A percentile compares a stretch with the other conserved stretches of the same genome.
Evolutionary conservation across 2,888 invertebrate species (phyloP).

Genomic region (Dryomyza anilis): DNA sequence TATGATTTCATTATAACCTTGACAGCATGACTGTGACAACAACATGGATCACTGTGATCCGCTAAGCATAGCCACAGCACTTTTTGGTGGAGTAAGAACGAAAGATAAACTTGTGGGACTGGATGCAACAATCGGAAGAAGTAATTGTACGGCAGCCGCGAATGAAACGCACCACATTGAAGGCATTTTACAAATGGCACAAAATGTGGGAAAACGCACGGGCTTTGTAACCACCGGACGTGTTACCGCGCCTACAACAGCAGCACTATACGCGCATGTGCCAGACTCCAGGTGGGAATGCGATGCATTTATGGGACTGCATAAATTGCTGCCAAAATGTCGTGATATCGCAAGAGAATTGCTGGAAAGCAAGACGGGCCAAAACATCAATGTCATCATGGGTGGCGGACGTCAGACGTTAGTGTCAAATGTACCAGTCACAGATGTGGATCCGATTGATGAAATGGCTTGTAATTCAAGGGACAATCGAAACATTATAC

Average conservation of each 20-base stretch:
- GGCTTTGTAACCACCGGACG: conserved; percentile 87
- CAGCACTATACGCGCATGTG: conserved; percentile 74
- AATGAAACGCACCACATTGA: conserved; percentile 64
- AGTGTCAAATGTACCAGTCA: conserved; percentile 64
- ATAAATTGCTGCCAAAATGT: conserved; percentile 61
- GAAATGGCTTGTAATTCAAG: conserved; percentile 69
- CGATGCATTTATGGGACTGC: conserved; percentile 69
- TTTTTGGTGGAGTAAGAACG: conserved; percentile 79
- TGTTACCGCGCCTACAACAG: conserved; percentile 84
- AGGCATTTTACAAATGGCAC: conserved; percentile 73
- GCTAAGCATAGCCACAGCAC: conserved; percentile 80
- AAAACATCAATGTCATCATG: conserved; percentile 64
- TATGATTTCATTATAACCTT: not conserved
- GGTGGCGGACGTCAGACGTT: conserved; percentile 81
- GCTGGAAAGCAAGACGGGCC: conserved; percentile 76
- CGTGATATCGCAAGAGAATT: conserved; percentile 84
- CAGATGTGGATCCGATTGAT: conserved; percentile 66
- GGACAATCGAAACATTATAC: conserved; percentile 76
- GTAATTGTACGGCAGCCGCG: conserved; percentile 69
- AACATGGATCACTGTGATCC: conserved; percentile 80
- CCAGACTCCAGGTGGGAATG: conserved; percentile 83
- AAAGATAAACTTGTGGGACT: conserved; percentile 77
- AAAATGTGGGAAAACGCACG: conserved; percentile 74
- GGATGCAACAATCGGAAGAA: conserved; percentile 63
- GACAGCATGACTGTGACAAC: conserved; percentile 81